These are phyloP conservation scores for Thrips palmi DNA, from an alignment of 1,140 invertebrate species.

Conservation along the genomic window DNA sequence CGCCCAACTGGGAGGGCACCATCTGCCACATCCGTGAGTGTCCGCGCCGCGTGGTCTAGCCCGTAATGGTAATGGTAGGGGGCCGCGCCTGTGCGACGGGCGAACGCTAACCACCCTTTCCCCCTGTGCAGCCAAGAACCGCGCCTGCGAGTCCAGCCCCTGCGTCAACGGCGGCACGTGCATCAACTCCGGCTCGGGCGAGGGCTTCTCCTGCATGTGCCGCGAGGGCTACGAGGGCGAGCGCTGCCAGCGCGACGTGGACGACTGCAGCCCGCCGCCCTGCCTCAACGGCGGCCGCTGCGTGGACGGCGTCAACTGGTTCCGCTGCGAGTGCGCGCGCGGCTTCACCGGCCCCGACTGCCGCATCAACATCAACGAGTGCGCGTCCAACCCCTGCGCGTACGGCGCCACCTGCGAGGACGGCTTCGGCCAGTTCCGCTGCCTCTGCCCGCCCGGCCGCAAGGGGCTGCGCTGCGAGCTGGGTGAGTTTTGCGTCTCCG, in stretches of 20 bases:
- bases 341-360: conserved; percentile 56
- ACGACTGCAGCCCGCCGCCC: conserved; percentile 39
- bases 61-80: background rate
- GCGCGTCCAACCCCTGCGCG: conserved; percentile 59
- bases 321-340: conserved; percentile 48
- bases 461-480: conserved; percentile 50
- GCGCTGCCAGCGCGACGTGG: conserved; percentile 41
- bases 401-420: conserved; percentile 69
- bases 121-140: conserved; percentile 28
- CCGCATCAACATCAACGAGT: conserved; percentile 59
- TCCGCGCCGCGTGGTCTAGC: background rate
- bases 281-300: conserved; percentile 62
- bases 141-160: conserved; percentile 48
- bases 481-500: conserved; percentile 20
- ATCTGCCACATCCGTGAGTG: conserved; percentile 42
- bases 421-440: conserved; percentile 54
- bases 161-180: conserved; percentile 61
- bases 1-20: conserved; percentile 41
- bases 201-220: conserved; percentile 48
- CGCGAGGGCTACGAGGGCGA: conserved; percentile 41
- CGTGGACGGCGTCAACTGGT: conserved; percentile 65
- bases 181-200: conserved; percentile 42
- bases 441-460: conserved; percentile 58
- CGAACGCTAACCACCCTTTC: no score
- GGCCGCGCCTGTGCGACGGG: no score